Base-by-base conservation (phyloP, 1,140 invertebrate genomes). In the Hirudo medicinalis region DNA sequence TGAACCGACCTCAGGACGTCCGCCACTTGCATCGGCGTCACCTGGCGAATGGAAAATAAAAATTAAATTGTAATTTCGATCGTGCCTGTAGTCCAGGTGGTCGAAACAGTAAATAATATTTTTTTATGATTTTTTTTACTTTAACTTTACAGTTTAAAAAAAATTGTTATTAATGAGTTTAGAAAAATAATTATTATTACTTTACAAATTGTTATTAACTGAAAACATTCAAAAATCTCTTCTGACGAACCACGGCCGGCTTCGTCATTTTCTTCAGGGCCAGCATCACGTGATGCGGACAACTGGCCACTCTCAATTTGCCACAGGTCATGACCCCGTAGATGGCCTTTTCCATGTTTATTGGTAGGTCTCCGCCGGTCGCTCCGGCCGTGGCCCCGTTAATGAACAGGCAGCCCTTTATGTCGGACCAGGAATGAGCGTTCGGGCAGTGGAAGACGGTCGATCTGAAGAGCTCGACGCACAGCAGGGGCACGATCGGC, bases 351-450 rank as follows among this genome's bases (percentile, higher is more conserved):
- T 63, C 57, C 22, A 63, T 13, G 57, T 22, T 20, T 13, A n/a
- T n/a, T 6, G 29, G 57, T 13, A 63, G 29, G 57, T 63, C 22
- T 22, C 11, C 29, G 1, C 22, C 57, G 57, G 29, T 63, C 22
- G 29, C 9, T 63, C 57, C 27, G 55, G 32, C 32, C 3, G 27
- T 19, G 25, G 68, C 72, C 25, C 68, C 67, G 43, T 69, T 71
- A 54, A 72, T 71, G 70, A 74, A 74, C 43, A 74, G 55, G 63
- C 69, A 69, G n/a, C 67, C 20, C 32, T 72, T 63, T 54, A 69
- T 27, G 20, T 67, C 68, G 36, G 70, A 53, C 73, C 73, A 74
- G 25, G 63, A 22, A 20, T 54, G 19, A 57, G 55, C 27, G 29
- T 66, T 67, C 19, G 22, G 32, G 15, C 69, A 49, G 67, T 67